These are phyloP conservation scores for Lycopodina hypogea DNA, from an alignment of 37 sponge, comb jelly and placozoan genomes.

Conservation along the genomic window DNA sequence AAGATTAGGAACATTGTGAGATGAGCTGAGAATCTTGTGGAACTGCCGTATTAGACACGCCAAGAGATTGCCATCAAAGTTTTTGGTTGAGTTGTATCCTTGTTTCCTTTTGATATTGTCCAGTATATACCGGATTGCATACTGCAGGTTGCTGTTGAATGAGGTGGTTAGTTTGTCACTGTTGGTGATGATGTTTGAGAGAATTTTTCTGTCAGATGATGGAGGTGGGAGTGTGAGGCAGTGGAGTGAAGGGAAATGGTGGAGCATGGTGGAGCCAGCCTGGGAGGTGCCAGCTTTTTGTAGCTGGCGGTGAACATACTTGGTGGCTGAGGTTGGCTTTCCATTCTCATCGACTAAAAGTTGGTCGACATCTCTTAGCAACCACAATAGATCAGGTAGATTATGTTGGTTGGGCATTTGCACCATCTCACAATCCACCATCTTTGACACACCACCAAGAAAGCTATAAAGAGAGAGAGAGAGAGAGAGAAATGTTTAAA, in stretches of 20 bases:
- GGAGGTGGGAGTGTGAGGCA: background rate
- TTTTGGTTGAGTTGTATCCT: background rate
- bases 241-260: slow-evolving; percentile 3
- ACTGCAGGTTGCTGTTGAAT: background rate
- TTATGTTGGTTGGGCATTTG: background rate
- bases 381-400: slow-evolving; percentile 6
- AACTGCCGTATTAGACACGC: background rate
- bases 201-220: background rate
- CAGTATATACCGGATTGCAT: background rate
- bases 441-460: background rate
- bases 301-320: background rate
- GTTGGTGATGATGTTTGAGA: background rate
- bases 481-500: background rate
- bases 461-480: background rate
- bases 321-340: background rate
- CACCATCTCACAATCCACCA: background rate
- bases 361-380: slow-evolving; percentile 1
- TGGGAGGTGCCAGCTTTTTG: background rate
- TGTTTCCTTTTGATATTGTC: background rate
- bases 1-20: background rate
- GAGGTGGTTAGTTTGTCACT: background rate
- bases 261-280: background rate
- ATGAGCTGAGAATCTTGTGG: background rate
- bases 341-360: background rate
- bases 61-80: background rate